phyloP scores from a whole-genome alignment of 2,888 invertebrate genomes.

The Drymonia ruficornis region DNA sequence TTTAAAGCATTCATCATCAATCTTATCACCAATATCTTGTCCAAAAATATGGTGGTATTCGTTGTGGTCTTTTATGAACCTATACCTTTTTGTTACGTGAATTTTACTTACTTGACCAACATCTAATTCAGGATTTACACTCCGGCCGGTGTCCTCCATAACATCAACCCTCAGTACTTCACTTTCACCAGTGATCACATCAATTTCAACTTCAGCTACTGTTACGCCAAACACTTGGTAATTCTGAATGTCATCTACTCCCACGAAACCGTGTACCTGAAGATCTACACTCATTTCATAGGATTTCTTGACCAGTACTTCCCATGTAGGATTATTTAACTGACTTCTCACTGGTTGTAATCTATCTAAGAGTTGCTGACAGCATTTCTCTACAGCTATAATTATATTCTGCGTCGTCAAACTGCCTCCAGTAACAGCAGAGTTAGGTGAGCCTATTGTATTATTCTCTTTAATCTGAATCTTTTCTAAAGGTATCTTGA shows the following conservation, averaged over 20 bases:
- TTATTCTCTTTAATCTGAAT: slow-evolving; percentile 87
- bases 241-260: slow-evolving; percentile 25
- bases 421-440: slow-evolving; percentile 87
- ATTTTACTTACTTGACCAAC: slow-evolving; percentile 84
- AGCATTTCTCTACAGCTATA: slow-evolving; percentile 40
- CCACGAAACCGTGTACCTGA: slow-evolving; percentile 49
- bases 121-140: slow-evolving; percentile 87
- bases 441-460: slow-evolving; percentile 86
- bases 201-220: slow-evolving; percentile 88
- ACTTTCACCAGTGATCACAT: slow-evolving; percentile 88
- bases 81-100: too few relatives aligned
- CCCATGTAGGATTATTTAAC: slow-evolving; percentile 70
- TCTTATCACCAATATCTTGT: too few relatives aligned
- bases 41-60: too few relatives aligned
- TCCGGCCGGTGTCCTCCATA: slow-evolving; percentile 86
- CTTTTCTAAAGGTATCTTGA: slow-evolving; percentile 86
- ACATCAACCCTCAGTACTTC: slow-evolving; percentile 85
- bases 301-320: slow-evolving; percentile 75
- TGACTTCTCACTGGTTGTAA: slow-evolving; percentile 35
- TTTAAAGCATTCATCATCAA: too few relatives aligned
- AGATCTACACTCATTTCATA: slow-evolving; percentile 54
- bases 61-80: too few relatives aligned
- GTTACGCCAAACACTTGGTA: slow-evolving; percentile 80
- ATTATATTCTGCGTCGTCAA: slow-evolving; percentile 49
- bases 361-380: slow-evolving; percentile 32